Percentiles rank a stretch among this genome's conserved stretches.
These are phyloP conservation scores for Telmatherina bonti DNA, from an alignment of 2,797 vertebrate genomes.

Conservation along the genomic window DNA sequence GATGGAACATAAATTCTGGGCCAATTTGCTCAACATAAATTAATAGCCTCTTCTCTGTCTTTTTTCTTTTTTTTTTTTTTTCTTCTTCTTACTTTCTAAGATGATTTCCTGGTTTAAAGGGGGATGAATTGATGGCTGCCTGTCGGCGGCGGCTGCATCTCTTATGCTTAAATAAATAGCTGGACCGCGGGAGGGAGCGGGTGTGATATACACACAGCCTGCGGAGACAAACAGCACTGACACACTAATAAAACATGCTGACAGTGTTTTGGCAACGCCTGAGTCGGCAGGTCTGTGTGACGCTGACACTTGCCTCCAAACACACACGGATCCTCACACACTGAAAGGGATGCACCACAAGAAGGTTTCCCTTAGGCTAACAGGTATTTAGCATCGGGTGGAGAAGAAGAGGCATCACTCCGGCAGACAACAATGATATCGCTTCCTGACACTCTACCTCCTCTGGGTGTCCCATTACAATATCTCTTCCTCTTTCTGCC, in stretches of 20 bases:
- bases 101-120: constrained; percentile 59
- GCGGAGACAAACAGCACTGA: constrained; percentile 73
- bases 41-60: constrained; percentile 37
- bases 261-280: constrained; percentile 78
- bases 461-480: constrained; percentile 74
- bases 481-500: constrained; percentile 60
- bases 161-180: constrained; percentile 71
- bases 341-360: constrained; percentile 12
- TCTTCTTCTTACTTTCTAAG: constrained; percentile 16
- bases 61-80: background rate
- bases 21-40: constrained; percentile 64
- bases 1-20: constrained; percentile 57
- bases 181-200: constrained; percentile 42
- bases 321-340: constrained; percentile 26
- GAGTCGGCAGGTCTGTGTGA: constrained; percentile 71
- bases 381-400: constrained; percentile 71
- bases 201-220: constrained; percentile 64
- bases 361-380: constrained; percentile 58
- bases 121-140: constrained; percentile 64
- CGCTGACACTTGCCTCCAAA: constrained; percentile 59
- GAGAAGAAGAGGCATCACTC: constrained; percentile 70
- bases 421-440: constrained; percentile 78
- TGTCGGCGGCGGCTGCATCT: constrained; percentile 59
- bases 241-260: constrained; percentile 80
- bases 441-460: constrained; percentile 74